Conservation (phyloP, 2,797 vertebrate genomes). For the Lerista edwardsae region DNA sequence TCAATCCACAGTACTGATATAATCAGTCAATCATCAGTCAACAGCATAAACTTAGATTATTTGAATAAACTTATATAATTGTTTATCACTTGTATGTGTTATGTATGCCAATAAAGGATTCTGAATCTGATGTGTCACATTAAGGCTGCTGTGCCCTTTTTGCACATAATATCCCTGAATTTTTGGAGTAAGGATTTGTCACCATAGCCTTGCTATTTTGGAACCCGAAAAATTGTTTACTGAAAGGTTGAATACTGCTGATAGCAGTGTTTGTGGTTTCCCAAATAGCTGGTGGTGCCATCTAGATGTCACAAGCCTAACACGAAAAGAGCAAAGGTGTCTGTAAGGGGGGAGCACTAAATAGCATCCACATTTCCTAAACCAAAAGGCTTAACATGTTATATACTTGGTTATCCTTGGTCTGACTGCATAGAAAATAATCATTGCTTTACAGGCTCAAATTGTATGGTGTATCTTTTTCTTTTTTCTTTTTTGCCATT, state of each 20-base stretch:
- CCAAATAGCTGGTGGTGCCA: conserved; percentile 29
- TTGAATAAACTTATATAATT: too few relatives aligned
- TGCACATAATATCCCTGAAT: conserved; percentile 24
- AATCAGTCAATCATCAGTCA: too few relatives aligned
- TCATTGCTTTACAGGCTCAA: conserved; percentile 8
- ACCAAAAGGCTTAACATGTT: not conserved
- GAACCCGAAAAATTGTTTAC: conserved; percentile 45
- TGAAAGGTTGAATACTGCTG: conserved; percentile 43
- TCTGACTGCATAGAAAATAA: conserved; percentile 18
- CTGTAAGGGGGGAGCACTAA: conserved; percentile 10
- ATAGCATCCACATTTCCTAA: conserved; percentile 19
- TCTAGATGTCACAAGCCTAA: conserved; percentile 22
- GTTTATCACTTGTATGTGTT: too few relatives aligned
- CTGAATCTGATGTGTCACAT: too few relatives aligned
- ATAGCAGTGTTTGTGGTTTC: conserved; percentile 20
- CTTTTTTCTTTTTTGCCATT: not conserved
- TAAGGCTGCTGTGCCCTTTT: not conserved
- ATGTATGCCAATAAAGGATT: too few relatives aligned
- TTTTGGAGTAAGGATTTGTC: conserved; percentile 14
- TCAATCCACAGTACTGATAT: too few relatives aligned
- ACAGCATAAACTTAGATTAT: too few relatives aligned
- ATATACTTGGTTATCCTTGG: not conserved
- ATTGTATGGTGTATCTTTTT: conserved; percentile 1
- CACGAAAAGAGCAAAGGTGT: not conserved
- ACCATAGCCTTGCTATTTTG: conserved; percentile 20